Base-by-base conservation (phyloP, 2,797 vertebrate genomes). In the Emys orbicularis region DNA sequence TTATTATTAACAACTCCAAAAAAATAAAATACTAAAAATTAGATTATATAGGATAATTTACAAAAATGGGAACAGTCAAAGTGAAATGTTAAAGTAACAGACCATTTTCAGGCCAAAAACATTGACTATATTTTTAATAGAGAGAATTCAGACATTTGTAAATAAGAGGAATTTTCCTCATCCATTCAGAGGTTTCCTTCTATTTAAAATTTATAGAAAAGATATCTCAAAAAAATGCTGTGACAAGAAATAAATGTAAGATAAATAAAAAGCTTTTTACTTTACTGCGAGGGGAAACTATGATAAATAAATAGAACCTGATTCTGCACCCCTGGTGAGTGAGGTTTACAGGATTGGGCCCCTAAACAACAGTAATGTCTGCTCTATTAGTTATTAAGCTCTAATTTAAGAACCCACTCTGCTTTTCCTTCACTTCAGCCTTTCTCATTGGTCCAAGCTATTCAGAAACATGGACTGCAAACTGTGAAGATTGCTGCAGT, bases 1-100 rank as follows among this genome's bases (percentile, higher is more conserved):
- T 90, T 90, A 90, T 93, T 94, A 96, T 83, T 96, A 96, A 92
- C 88, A 97, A 89, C 61, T 90, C 49, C 52, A 95, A 97, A 37
- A 97, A 97, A 72, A 65, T 95, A 95, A 79, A 59, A 79, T 97
- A 96, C 81, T 87, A 11, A 90, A 97, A 52, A 96, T 96, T 92
- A 96, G 84, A 95, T 94, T 96, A 91, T 68, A 61, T 16, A 93
- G 91, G 86, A 90, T 92, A 95, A 90, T 52, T 87, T 57, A 29
- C 1, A 86, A 65, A 96, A 95, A 97, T 72, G 52, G 88, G 96
- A 97, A 41, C 59, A 93, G 53, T 1, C 34, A 89, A 92, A 92
- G 6, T 54, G 29, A 90, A 94, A 81, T 93, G 3, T 90, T 92
- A 84, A 96, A 96, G 44, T 13, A 49, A 27, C 16, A 83, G 41